Conservation (phyloP, 2,888 invertebrate genomes). For the Abrostola triplasia region DNA sequence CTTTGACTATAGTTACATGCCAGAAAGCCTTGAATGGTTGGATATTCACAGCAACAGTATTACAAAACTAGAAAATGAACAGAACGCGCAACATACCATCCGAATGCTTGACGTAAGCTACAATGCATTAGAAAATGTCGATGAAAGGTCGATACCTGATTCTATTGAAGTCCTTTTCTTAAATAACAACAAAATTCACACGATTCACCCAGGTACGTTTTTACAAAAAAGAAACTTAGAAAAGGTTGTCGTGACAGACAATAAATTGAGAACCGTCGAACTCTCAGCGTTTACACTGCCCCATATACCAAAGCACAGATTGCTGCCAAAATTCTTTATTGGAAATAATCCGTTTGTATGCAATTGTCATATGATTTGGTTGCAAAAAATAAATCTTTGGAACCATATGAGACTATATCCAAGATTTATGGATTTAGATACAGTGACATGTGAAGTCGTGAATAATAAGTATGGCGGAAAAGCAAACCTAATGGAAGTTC, state of each 20-base stretch:
- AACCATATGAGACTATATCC: conserved; percentile 92
- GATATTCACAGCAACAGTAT: conserved; percentile 94
- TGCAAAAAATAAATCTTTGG: conserved; percentile 93
- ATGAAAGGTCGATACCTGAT: conserved; percentile 92
- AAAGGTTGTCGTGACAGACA: conserved; percentile 93
- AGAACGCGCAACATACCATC: conserved; percentile 90
- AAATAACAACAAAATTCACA: conserved; percentile 93
- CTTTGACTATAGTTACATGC: conserved; percentile 94
- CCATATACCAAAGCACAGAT: conserved; percentile 90
- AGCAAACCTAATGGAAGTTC: conserved; percentile 90
- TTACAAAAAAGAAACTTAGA: conserved; percentile 91
- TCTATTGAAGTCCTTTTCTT: conserved; percentile 92
- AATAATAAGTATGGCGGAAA: conserved; percentile 90
- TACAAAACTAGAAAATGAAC: conserved; percentile 92
- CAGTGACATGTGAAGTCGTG: conserved; percentile 92
- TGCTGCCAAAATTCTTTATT: conserved; percentile 93
- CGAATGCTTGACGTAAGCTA: conserved; percentile 93
- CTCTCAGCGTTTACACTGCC: conserved; percentile 91
- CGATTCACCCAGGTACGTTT: conserved; percentile 92
- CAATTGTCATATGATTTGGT: conserved; percentile 96
- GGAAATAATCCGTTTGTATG: conserved; percentile 95
- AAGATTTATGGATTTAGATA: conserved; percentile 92
- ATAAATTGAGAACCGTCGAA: conserved; percentile 92
- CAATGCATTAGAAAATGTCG: conserved; percentile 91
- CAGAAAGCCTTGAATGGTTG: conserved; percentile 92